These are phyloP conservation scores for Babylonia areolata DNA, from an alignment of 1,140 invertebrate species.

Conservation along the genomic window DNA sequence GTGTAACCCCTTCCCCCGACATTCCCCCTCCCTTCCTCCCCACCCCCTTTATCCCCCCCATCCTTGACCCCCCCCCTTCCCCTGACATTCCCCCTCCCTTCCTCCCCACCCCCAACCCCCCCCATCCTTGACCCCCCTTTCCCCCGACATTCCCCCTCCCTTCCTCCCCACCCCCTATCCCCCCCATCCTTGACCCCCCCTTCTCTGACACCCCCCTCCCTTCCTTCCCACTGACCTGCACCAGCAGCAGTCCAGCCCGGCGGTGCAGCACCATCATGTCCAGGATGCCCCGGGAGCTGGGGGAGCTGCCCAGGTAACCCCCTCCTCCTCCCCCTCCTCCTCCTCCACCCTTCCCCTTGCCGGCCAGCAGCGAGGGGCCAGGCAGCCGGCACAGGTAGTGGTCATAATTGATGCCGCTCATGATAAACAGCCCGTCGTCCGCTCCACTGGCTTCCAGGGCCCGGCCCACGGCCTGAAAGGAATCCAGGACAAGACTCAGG, in stretches of 20 bases:
- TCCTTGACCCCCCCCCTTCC: no score
- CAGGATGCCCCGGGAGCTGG: not conserved
- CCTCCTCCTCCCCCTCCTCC: not conserved
- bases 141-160: not conserved
- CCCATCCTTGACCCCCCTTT: not conserved
- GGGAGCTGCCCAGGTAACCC: not conserved
- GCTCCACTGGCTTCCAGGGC: not conserved
- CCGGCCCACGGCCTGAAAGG: slow-evolving; percentile 1
- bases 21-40: no score
- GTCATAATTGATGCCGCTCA: slow-evolving; percentile 33
- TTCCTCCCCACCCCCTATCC: not conserved
- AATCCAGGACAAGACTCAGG: slow-evolving; percentile 7
- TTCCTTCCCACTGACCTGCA: slow-evolving; percentile 6
- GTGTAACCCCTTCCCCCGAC: no score
- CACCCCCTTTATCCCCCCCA: no score
- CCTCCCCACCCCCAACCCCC: not conserved
- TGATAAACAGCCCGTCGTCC: slow-evolving; percentile 21
- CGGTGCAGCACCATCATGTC: slow-evolving; percentile 24
- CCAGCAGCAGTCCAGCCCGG: slow-evolving; percentile 7
- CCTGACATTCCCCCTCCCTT: no score
- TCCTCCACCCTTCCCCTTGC: not conserved
- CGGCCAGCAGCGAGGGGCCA: not conserved
- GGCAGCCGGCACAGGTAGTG: slow-evolving; percentile 34
- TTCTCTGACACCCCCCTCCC: no score
- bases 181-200: not conserved